Evolutionary conservation across 37 sponge, comb jelly and placozoan genomes (phyloP).

Genomic region (Geodia barretti): DNA sequence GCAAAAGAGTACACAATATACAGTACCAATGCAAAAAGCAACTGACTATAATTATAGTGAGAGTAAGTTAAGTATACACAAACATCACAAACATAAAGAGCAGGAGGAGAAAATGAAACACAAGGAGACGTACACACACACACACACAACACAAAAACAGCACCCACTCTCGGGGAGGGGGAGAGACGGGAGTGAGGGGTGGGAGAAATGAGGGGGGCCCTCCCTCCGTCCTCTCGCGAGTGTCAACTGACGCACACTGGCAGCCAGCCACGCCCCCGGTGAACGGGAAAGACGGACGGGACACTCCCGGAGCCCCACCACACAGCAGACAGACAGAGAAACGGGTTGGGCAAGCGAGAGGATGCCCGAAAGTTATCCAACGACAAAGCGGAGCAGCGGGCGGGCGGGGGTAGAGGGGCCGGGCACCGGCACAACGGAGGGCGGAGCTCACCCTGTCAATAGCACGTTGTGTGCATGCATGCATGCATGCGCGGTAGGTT

Average conservation of each 20-base stretch:
- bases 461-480: conserved; percentile 19
- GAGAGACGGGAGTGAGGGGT: neutral
- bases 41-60: neutral
- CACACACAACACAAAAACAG: neutral
- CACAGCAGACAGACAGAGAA: neutral
- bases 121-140: conserved; percentile 1
- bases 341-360: neutral
- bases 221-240: neutral
- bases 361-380: neutral
- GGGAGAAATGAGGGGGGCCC: neutral
- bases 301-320: neutral
- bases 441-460: neutral
- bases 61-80: neutral
- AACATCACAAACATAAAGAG: too few species aligned
- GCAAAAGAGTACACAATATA: neutral
- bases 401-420: too few species aligned
- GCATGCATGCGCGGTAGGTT: conserved; percentile 21
- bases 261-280: too few species aligned
- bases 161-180: neutral
- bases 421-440: neutral
- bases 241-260: neutral
- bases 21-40: neutral
- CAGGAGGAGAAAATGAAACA: too few species aligned
- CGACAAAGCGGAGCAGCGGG: neutral
- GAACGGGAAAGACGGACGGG: too few species aligned